Percentiles rank a stretch among this genome's conserved stretches.
Conservation (phyloP, 30 jellyfish, hydroid and myxozoan genomes). For the Cassiopea xamachana region DNA sequence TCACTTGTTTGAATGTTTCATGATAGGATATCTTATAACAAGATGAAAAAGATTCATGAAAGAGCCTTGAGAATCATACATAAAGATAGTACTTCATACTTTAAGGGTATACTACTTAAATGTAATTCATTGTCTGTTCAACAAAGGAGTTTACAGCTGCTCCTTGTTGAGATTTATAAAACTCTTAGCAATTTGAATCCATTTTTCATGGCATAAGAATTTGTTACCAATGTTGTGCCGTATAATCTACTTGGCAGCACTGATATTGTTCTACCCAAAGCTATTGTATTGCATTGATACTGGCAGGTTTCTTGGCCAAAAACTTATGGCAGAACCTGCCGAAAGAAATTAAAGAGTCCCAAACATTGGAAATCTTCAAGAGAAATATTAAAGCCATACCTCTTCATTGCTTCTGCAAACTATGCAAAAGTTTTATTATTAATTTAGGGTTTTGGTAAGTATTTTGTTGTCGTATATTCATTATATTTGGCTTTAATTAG, state of each 20-base stretch:
- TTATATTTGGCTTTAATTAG: constrained; percentile 9
- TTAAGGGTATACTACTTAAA: constrained; percentile 14
- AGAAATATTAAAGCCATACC: constrained; percentile 2
- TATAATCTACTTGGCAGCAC: constrained; percentile 7
- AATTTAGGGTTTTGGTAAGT: neutral
- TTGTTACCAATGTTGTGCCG: constrained; percentile 11
- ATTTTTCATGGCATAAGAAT: constrained; percentile 27
- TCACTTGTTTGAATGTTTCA: constrained; percentile 57
- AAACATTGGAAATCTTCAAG: constrained; percentile 2
- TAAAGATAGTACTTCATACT: constrained; percentile 36
- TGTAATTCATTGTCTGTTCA: constrained; percentile 25
- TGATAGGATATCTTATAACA: constrained; percentile 9
- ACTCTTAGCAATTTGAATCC: constrained; percentile 23
- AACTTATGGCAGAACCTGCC: constrained; percentile 16
- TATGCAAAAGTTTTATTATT: neutral
- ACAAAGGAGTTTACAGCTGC: constrained; percentile 55
- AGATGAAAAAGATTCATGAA: constrained; percentile 35
- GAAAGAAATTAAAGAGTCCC: constrained; percentile 14
- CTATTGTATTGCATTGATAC: constrained; percentile 7
- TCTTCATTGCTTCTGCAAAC: constrained; percentile 1
- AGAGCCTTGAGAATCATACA: constrained; percentile 55
- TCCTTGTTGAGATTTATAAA: constrained; percentile 39
- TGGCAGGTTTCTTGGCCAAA: neutral
- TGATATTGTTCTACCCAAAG: constrained; percentile 7
- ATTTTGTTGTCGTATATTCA: neutral